Percentiles rank a stretch among this genome's conserved stretches.
phyloP scores from a whole-genome alignment of 2,113 vertebrate species.

The Brachyhypopomus occidentalis region DNA sequence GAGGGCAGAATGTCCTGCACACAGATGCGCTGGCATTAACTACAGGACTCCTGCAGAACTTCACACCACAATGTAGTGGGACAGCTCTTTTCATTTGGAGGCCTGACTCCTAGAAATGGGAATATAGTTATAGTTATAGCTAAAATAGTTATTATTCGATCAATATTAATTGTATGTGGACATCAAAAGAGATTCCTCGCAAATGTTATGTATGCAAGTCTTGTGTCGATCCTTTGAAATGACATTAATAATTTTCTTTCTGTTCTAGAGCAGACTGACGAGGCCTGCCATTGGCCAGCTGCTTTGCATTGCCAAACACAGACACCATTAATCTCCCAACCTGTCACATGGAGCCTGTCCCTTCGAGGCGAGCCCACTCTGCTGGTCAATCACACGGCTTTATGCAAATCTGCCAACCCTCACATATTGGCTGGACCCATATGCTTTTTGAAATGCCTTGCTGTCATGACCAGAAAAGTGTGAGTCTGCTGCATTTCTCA shows the following conservation, averaged over 20 bases:
- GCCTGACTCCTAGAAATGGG: too few species aligned
- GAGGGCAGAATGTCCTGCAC: too few species aligned
- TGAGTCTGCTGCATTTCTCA: neutral
- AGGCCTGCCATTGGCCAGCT: neutral
- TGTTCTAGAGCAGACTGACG: neutral
- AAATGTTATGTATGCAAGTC: too few species aligned
- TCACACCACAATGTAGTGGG: too few species aligned
- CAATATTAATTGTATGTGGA: neutral
- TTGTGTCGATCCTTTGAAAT: neutral
- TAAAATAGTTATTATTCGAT: neutral
- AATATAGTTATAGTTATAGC: neutral
- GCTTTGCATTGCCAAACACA: neutral
- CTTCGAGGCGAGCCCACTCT: neutral
- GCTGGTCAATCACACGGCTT: neutral
- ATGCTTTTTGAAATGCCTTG: neutral
- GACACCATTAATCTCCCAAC: constrained; percentile 1
- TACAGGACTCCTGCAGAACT: too few species aligned
- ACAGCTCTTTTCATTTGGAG: too few species aligned
- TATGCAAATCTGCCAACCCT: neutral
- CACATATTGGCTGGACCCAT: neutral
- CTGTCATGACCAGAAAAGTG: neutral
- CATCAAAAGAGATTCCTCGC: neutral
- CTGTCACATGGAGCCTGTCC: neutral
- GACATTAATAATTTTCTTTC: neutral
- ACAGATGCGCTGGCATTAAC: too few species aligned